Evolutionary conservation across 2,797 vertebrate genomes (phyloP).

Genomic region (Sternarchorhynchus goeldii): DNA sequence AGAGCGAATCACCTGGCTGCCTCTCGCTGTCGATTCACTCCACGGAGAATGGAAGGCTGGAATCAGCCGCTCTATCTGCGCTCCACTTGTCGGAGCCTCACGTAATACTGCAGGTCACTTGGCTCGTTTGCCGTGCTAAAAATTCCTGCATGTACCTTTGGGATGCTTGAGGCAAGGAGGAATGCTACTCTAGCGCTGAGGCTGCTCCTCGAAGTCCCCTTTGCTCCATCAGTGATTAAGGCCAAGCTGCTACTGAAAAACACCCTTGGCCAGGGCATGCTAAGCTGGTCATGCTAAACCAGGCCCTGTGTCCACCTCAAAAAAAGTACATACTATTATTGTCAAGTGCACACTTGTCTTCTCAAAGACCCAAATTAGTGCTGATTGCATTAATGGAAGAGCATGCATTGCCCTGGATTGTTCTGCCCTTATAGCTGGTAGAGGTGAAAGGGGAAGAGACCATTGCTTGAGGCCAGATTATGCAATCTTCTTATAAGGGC

Average conservation of each 20-base stretch:
- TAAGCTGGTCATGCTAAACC: constrained; percentile 18
- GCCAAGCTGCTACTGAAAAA: constrained; percentile 26
- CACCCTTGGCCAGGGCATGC: constrained; percentile 1
- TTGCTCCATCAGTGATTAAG: constrained; percentile 58
- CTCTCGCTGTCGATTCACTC: constrained; percentile 44
- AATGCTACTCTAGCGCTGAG: constrained; percentile 42
- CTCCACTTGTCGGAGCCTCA: constrained; percentile 47
- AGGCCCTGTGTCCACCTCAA: neutral
- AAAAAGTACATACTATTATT: constrained; percentile 6
- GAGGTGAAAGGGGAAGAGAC: constrained; percentile 57
- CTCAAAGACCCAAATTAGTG: constrained; percentile 56
- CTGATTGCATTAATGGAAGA: constrained; percentile 61
- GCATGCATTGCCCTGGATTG: constrained; percentile 19
- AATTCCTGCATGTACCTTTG: constrained; percentile 56
- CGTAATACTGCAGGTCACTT: constrained; percentile 39
- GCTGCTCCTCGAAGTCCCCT: constrained; percentile 61
- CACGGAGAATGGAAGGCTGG: constrained; percentile 14
- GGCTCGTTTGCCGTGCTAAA: constrained; percentile 52
- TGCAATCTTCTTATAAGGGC: constrained; percentile 46
- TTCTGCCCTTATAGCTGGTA: constrained; percentile 42
- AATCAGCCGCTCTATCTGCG: constrained; percentile 63
- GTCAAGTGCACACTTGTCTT: constrained; percentile 46
- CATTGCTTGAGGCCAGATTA: constrained; percentile 53
- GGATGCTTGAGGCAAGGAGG: constrained; percentile 43
- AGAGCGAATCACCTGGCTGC: constrained; percentile 53